A percentile compares a stretch with the other conserved stretches of the same genome.
Evolutionary conservation across 2,113 vertebrate species (phyloP).

Genomic region (Antechinus stuartii): DNA sequence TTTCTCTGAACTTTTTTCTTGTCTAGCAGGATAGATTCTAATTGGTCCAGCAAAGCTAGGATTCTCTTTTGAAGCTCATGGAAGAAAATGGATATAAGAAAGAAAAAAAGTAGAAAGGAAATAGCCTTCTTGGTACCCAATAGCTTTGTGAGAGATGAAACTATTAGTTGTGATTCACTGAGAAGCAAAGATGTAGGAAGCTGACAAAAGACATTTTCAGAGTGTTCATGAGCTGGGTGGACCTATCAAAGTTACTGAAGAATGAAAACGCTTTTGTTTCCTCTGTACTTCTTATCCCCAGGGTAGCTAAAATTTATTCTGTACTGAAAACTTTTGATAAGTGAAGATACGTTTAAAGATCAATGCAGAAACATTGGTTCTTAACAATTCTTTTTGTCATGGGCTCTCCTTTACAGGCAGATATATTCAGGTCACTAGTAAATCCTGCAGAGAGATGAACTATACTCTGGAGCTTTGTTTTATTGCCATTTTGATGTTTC

Average conservation of each 20-base stretch:
- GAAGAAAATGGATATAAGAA: background rate
- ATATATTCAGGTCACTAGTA: background rate
- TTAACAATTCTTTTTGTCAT: background rate
- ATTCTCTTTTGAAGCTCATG: conserved; percentile 16
- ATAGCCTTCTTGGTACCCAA: background rate
- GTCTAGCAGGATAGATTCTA: background rate
- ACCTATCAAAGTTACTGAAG: background rate
- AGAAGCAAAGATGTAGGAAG: conserved; percentile 30
- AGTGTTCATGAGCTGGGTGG: background rate
- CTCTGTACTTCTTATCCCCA: background rate
- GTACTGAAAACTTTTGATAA: conserved; percentile 56
- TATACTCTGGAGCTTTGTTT: background rate
- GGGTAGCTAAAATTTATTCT: conserved; percentile 17
- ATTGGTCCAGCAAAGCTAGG: conserved; percentile 32
- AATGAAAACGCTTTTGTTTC: background rate
- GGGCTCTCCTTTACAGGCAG: conserved; percentile 24
- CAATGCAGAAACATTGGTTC: background rate
- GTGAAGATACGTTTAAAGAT: conserved; percentile 22
- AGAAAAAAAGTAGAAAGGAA: background rate
- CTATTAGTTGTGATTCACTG: conserved; percentile 28
- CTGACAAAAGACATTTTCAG: conserved; percentile 38
- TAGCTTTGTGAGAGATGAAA: background rate
- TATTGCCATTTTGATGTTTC: conserved; percentile 33
- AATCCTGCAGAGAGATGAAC: background rate
- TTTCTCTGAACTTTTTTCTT: background rate